Conservation (phyloP, 2,797 vertebrate genomes). For the Crossoptilon crossoptilon region DNA sequence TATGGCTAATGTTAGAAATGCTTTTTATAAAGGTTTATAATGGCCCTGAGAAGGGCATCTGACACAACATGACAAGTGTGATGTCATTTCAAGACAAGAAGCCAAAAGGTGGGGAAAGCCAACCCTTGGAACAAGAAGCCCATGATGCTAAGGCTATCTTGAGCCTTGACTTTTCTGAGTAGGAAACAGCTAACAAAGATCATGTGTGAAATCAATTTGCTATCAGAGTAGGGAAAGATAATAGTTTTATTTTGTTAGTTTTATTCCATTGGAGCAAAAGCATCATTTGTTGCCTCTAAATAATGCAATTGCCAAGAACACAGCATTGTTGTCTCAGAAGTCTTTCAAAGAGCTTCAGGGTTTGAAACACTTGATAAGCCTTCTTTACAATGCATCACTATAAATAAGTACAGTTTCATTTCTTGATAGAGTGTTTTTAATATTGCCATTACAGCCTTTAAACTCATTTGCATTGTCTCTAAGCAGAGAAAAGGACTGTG, state of each 20-base stretch:
- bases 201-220: constrained; percentile 16
- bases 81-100: not conserved
- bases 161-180: not conserved
- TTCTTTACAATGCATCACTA: not conserved
- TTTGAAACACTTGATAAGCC: not conserved
- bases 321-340: not conserved
- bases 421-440: not conserved
- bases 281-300: not conserved
- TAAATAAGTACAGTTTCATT: not conserved
- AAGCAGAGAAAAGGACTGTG: not conserved
- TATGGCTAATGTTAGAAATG: not conserved
- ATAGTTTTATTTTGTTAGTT: not conserved
- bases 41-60: not conserved
- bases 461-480: not conserved
- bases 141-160: not conserved
- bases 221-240: not conserved
- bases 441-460: not conserved
- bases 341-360: not conserved
- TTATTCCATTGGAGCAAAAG: not conserved
- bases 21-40: not conserved
- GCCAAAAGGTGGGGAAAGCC: not conserved
- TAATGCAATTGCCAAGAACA: not conserved
- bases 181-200: not conserved
- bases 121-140: not conserved
- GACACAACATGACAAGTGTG: not conserved